Evolutionary conservation across 1,140 invertebrate genomes (phyloP).

Genomic region (Chelonus insularis): DNA sequence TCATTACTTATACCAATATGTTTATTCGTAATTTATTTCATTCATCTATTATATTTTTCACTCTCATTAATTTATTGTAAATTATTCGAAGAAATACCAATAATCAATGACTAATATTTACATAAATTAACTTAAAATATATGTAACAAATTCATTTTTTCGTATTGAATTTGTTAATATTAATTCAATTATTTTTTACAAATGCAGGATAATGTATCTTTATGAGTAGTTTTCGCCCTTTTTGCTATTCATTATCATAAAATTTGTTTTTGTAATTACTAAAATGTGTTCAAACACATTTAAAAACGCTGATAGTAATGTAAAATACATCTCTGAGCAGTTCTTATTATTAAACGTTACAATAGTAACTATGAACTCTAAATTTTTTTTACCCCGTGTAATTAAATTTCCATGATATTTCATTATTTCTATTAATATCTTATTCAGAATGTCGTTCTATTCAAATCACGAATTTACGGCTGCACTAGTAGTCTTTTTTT

Average conservation of each 20-base stretch:
- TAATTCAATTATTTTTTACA: conserved; percentile 12
- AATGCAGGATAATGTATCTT: conserved; percentile 10
- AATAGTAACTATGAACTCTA: too few relatives aligned
- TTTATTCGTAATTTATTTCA: conserved; percentile 10
- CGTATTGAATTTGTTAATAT: conserved; percentile 21
- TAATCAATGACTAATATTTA: conserved; percentile 46
- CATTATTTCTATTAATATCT: too few relatives aligned
- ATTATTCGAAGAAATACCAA: conserved; percentile 17
- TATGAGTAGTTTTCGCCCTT: background rate
- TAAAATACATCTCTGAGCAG: conserved; percentile 32
- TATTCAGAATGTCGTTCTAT: too few relatives aligned
- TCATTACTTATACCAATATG: background rate
- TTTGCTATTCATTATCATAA: background rate
- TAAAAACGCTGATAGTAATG: conserved; percentile 17
- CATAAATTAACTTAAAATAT: conserved; percentile 42
- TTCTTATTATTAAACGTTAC: conserved; percentile 26
- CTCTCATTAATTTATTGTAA: conserved; percentile 15
- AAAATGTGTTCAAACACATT: conserved; percentile 8
- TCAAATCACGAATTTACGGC: too few relatives aligned
- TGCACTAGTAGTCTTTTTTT: too few relatives aligned
- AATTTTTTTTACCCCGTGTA: conserved; percentile 7
- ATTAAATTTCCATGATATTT: conserved; percentile 6
- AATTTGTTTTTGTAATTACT: conserved; percentile 1
- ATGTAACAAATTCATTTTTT: conserved; percentile 42
- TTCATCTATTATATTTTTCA: too few relatives aligned